Evolutionary conservation across 2,888 invertebrate genomes (phyloP), one percentile per base, ranked within the genome.

Genomic region (Drosophila nigritarsus): DNA sequence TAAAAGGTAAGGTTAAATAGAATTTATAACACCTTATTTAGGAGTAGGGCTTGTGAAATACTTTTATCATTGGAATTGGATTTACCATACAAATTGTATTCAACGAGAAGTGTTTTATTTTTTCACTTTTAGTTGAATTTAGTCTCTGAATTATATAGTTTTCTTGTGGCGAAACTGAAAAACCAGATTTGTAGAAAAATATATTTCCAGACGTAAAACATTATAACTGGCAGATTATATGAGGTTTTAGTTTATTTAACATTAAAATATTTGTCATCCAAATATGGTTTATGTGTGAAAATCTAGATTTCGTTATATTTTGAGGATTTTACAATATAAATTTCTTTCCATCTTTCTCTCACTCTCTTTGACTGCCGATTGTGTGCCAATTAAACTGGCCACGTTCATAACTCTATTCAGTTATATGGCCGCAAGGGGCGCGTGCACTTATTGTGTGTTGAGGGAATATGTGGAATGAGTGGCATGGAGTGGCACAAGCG

Each of bases 361-460:
- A 40, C 36, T 58, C 36, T 29, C 4, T 42, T 27, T 36, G 40
- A 29, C 18, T 38, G 53, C 6, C 34, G 48, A 32, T 45, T 45
- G 51, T 63, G 62, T 40, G 64, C 58, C 76, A 76, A 78, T 78
- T 72, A 59, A 75, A 51, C 27, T 45, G 51, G 54, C 54, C 53
- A 54, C 80, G 80, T 61, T 64, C 81, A 76, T 78, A 76, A 78
- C 72, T 50, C 32, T 65, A 60, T 76, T 50, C 56, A 78, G 55
- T 55, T 55, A 72, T 72, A 66, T 66, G 65, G 78, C 55, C 50
- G 59, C 42, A 36, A 53, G 68, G 50, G 59, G 67, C 51, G 66
- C 29, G 61, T 49, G 38, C 50, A 45, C 49, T 51, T 58, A 74
- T 66, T 66, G 60, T 55, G 61, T 59, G 32, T 32, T 45, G 74